Evolutionary conservation across 64 coral and sea anemone genomes (phyloP).

Genomic region (Astreopora myriophthalma): DNA sequence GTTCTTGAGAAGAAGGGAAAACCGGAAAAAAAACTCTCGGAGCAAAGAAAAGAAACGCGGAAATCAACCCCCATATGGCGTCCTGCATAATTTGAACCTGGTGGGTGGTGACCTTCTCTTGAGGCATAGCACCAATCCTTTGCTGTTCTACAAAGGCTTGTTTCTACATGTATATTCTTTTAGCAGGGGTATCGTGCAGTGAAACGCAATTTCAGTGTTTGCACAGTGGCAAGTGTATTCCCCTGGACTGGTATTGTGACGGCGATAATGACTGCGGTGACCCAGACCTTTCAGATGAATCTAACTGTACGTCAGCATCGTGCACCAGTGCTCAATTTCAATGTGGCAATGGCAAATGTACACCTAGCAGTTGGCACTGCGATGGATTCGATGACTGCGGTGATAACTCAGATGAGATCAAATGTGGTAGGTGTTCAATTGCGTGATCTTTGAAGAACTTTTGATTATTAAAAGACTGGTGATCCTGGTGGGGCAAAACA

Average conservation of each 20-base stretch:
- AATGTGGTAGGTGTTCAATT: constrained; percentile 83
- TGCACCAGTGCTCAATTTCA: constrained; percentile 62
- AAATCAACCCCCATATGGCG: no score
- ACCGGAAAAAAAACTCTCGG: no score
- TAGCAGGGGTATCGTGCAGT: constrained; percentile 57
- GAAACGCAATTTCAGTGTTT: constrained; percentile 72
- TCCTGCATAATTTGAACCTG: no score
- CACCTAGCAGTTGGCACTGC: constrained; percentile 68
- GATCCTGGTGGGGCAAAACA: neutral
- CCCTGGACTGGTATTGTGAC: constrained; percentile 77
- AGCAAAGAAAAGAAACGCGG: no score
- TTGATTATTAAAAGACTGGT: neutral
- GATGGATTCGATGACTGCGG: constrained; percentile 76
- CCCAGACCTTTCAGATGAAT: constrained; percentile 71
- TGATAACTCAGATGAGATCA: constrained; percentile 69
- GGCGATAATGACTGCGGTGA: constrained; percentile 72
- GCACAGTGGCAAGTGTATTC: constrained; percentile 75
- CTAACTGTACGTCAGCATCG: constrained; percentile 14
- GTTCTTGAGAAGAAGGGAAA: no score
- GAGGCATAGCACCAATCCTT: no score
- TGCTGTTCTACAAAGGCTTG: neutral
- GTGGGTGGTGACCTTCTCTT: no score
- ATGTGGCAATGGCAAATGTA: constrained; percentile 75
- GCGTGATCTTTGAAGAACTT: no score
- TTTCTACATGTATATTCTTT: neutral